Conservation (phyloP, 2,797 vertebrate genomes). For the Poecilia wingei region DNA sequence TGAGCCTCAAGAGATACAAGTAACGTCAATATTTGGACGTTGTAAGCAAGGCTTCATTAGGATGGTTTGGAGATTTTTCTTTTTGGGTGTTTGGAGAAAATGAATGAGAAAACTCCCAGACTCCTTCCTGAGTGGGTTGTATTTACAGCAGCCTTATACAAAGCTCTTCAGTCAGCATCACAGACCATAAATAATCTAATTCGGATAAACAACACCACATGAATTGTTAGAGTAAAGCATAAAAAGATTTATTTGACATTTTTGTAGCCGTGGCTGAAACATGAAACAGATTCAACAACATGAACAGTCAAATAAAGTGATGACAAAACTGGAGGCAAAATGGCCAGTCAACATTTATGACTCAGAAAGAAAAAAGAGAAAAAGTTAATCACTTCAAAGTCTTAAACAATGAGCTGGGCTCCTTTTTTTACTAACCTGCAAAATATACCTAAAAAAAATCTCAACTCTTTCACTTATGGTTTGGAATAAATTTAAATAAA, state of each 20-base stretch:
- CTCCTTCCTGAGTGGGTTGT: not conserved
- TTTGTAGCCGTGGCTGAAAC: not conserved
- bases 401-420: not conserved
- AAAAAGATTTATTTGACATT: not conserved
- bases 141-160: constrained; percentile 45
- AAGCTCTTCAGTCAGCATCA: not conserved
- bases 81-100: constrained; percentile 2
- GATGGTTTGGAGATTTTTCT: not conserved
- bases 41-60: not conserved
- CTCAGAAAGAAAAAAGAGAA: no score
- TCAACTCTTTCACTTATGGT: not conserved
- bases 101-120: constrained; percentile 5
- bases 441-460: not conserved
- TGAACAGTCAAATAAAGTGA: not conserved
- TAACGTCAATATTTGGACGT: constrained; percentile 7
- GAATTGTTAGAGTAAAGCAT: constrained; percentile 9
- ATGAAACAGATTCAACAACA: not conserved
- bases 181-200: constrained; percentile 4
- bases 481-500: not conserved
- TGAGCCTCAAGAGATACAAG: not conserved
- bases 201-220: constrained; percentile 9
- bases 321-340: not conserved
- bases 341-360: not conserved
- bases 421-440: not conserved
- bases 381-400: not conserved